Evolutionary conservation across 2,888 invertebrate genomes (phyloP).

Genomic region (Rhingia rostrata): DNA sequence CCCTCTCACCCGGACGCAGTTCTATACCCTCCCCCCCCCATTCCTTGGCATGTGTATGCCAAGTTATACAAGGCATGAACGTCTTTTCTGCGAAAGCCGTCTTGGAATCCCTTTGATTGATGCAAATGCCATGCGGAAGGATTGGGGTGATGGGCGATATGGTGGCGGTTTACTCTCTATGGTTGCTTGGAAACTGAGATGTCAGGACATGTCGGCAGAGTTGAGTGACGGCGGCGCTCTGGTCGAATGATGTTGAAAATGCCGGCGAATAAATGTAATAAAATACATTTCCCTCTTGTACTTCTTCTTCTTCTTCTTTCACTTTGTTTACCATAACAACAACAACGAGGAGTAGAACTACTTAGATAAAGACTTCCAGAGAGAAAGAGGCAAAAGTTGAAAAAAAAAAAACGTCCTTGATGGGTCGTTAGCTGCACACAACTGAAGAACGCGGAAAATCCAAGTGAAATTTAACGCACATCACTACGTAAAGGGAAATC

Average conservation of each 20-base stretch:
- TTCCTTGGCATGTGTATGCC: neutral
- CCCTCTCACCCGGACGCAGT: neutral
- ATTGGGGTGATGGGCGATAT: constrained; percentile 29
- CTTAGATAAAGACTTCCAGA: constrained; percentile 17
- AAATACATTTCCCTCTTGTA: constrained; percentile 48
- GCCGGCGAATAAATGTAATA: constrained; percentile 52
- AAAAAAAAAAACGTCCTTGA: constrained; percentile 65
- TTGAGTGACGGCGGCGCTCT: constrained; percentile 54
- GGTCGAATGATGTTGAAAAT: constrained; percentile 56
- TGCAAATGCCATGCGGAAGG: constrained; percentile 68
- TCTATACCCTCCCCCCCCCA: constrained; percentile 5
- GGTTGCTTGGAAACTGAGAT: constrained; percentile 33
- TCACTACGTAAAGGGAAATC: constrained; percentile 2
- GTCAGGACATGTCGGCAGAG: constrained; percentile 32
- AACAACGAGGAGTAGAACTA: constrained; percentile 1
- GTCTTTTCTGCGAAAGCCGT: constrained; percentile 35
- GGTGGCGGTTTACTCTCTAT: constrained; percentile 5
- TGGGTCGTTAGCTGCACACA: constrained; percentile 59
- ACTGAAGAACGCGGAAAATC: constrained; percentile 10
- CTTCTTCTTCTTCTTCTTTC: neutral
- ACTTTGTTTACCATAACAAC: constrained; percentile 11
- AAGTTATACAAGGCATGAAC: neutral
- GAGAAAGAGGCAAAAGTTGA: constrained; percentile 38
- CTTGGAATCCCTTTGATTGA: constrained; percentile 70
- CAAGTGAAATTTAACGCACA: constrained; percentile 22